phyloP scores from a whole-genome alignment of 2,888 invertebrate genomes.

The Melanargia galathea region DNA sequence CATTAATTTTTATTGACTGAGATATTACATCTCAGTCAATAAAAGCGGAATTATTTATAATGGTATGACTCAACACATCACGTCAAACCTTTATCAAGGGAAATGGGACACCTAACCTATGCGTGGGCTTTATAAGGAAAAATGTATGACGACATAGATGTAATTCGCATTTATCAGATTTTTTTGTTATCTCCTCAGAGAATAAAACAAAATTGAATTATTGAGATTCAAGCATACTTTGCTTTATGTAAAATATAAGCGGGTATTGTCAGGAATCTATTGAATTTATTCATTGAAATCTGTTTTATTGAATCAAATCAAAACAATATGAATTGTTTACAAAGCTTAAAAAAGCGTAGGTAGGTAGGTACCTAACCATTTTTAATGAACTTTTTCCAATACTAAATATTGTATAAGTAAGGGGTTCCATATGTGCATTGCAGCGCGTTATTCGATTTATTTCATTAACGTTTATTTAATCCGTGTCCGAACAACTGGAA shows the following conservation, averaged over 20 bases:
- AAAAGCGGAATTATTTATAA: constrained; percentile 13
- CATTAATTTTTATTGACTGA: too few relatives aligned
- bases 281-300: not conserved
- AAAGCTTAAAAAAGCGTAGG: not conserved
- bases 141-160: constrained; percentile 13
- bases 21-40: constrained; percentile 8
- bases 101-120: constrained; percentile 26
- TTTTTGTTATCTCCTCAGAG: constrained; percentile 13
- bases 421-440: not conserved
- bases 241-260: not conserved
- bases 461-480: constrained; percentile 1
- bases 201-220: constrained; percentile 13
- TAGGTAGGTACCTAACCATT: too few relatives aligned
- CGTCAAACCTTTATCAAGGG: constrained; percentile 27
- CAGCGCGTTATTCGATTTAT: not conserved
- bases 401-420: too few relatives aligned
- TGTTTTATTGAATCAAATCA: not conserved
- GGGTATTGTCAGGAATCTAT: not conserved
- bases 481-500: not conserved
- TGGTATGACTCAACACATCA: constrained; percentile 21
- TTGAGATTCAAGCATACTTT: not conserved
- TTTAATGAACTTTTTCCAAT: too few relatives aligned
- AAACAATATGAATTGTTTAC: too few relatives aligned
- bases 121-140: constrained; percentile 15
- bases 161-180: constrained; percentile 13